Conservation (phyloP, 2,797 vertebrate species). For the Peromyscus aztecus region DNA sequence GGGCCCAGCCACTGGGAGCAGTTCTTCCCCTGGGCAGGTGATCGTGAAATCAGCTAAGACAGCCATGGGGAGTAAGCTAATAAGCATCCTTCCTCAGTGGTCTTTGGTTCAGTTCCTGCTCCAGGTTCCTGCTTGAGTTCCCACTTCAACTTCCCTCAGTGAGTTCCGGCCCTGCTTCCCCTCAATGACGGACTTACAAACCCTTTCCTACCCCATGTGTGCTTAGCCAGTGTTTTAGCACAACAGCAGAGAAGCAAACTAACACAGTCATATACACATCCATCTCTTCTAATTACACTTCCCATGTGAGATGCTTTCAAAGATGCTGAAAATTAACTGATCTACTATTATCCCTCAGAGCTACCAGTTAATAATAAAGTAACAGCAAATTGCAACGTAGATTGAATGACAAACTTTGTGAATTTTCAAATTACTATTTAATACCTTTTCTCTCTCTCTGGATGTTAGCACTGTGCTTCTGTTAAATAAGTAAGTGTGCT, state of each 20-base stretch:
- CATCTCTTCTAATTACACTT: neutral
- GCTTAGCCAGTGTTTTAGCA: neutral
- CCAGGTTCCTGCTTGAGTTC: neutral
- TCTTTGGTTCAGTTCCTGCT: neutral
- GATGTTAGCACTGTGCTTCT: neutral
- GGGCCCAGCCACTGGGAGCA: neutral
- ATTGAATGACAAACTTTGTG: neutral
- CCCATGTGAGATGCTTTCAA: neutral
- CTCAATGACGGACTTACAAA: neutral
- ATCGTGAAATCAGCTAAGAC: neutral
- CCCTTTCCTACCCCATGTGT: neutral
- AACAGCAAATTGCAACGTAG: neutral
- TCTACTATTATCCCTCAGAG: neutral
- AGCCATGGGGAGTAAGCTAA: neutral
- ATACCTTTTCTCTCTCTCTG: neutral
- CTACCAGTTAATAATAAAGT: neutral
- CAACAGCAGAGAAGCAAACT: neutral
- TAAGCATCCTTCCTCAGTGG: neutral
- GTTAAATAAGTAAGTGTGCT: neutral
- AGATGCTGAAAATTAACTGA: neutral
- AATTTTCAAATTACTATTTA: slow-evolving; percentile 20
- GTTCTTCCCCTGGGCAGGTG: neutral
- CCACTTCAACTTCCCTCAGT: no score
- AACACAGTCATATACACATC: neutral
- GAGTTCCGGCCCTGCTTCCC: neutral